A percentile compares a stretch with the other conserved stretches of the same genome.
Evolutionary conservation across 2,113 vertebrate species (phyloP).

Genomic region (Merops nubicus): DNA sequence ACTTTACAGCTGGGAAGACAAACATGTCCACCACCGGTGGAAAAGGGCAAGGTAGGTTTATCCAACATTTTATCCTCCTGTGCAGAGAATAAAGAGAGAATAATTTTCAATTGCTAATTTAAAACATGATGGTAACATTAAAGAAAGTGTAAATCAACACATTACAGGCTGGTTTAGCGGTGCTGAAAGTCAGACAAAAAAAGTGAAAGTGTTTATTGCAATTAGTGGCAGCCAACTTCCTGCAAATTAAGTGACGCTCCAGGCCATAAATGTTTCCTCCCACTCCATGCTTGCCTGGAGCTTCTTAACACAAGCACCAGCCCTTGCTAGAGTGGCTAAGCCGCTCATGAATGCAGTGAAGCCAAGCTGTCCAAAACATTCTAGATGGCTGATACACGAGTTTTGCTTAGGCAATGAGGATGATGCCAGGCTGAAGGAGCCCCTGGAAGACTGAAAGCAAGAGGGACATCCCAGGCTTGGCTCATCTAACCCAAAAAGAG

Average conservation of each 20-base stretch:
- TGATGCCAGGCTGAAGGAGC: neutral
- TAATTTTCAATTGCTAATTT: neutral
- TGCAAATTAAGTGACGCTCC: conserved; percentile 15
- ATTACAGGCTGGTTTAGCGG: neutral
- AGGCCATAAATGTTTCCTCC: neutral
- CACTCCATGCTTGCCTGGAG: neutral
- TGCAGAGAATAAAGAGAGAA: neutral
- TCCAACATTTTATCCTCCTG: neutral
- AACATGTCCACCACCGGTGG: neutral
- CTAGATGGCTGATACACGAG: neutral
- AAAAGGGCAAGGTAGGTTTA: neutral
- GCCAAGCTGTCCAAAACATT: neutral
- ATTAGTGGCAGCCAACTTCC: conserved; percentile 22
- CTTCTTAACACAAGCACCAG: neutral
- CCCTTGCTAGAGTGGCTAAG: neutral
- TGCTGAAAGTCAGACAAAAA: neutral
- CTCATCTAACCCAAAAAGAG: neutral
- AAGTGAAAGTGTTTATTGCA: neutral
- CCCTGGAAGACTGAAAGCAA: neutral
- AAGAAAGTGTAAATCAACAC: neutral
- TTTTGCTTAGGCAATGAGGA: neutral
- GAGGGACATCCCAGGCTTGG: neutral
- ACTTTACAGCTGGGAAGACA: neutral
- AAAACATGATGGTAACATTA: neutral
- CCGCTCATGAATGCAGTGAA: neutral